Evolutionary conservation across 2,797 vertebrate genomes (phyloP).

Genomic region (Aeoliscus strigatus): DNA sequence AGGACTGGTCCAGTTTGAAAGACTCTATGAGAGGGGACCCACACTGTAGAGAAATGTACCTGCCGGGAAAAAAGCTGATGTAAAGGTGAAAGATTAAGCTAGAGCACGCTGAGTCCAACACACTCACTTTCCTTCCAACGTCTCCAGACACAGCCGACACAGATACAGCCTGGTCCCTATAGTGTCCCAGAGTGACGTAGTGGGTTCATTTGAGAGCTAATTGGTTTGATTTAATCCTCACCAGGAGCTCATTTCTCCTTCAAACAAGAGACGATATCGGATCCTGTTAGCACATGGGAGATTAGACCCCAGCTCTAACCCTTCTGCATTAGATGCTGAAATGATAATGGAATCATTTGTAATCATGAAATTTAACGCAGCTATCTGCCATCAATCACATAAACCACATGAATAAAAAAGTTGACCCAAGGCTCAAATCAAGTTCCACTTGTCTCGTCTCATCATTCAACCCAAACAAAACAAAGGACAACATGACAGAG

Average conservation of each 20-base stretch:
- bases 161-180: too few relatives aligned
- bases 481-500: too few relatives aligned
- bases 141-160: too few relatives aligned
- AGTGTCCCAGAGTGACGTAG: too few relatives aligned
- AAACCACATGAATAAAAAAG: neutral
- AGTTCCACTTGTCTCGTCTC: too few relatives aligned
- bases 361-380: too few relatives aligned
- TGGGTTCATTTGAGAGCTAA: slow-evolving; percentile 9
- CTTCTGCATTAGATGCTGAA: neutral
- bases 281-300: slow-evolving; percentile 9
- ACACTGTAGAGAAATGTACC: too few relatives aligned
- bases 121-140: neutral
- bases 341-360: neutral
- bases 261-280: slow-evolving; percentile 15
- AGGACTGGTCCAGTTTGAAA: slow-evolving; percentile 21
- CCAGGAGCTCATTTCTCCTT: neutral
- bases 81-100: slow-evolving; percentile 26
- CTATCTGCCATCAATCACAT: too few relatives aligned
- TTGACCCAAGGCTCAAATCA: too few relatives aligned
- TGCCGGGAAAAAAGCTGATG: neutral
- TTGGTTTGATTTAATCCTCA: slow-evolving; percentile 14
- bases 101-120: neutral
- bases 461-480: slow-evolving; percentile 5
- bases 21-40: slow-evolving; percentile 25
- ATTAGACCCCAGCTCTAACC: neutral